Evolutionary conservation across 2,888 invertebrate genomes (phyloP).

Genomic region (Pecten maximus): DNA sequence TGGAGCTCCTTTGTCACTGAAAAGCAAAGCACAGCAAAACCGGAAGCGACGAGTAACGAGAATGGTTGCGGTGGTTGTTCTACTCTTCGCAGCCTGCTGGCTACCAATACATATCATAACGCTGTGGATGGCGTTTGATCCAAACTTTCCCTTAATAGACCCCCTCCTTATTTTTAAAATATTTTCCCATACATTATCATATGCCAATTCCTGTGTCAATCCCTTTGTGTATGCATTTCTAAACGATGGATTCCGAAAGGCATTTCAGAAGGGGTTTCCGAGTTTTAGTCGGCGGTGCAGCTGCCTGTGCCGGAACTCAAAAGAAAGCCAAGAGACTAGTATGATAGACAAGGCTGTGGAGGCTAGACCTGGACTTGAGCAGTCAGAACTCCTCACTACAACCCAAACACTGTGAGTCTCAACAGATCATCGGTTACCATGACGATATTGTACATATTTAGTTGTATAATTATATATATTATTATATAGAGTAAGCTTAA

Average conservation of each 20-base stretch:
- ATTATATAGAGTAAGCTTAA: not conserved
- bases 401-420: constrained; percentile 8
- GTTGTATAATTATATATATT: no score
- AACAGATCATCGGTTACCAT: not conserved
- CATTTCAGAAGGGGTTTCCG: constrained; percentile 72
- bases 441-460: not conserved
- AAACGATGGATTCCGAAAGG: constrained; percentile 78
- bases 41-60: constrained; percentile 70
- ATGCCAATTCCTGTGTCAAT: constrained; percentile 78
- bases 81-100: constrained; percentile 77
- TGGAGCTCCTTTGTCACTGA: not conserved
- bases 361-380: constrained; percentile 50
- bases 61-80: constrained; percentile 76
- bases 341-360: constrained; percentile 56
- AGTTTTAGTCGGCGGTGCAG: constrained; percentile 57
- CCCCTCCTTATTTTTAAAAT: constrained; percentile 67
- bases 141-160: constrained; percentile 66
- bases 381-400: constrained; percentile 33
- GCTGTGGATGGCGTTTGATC: constrained; percentile 67
- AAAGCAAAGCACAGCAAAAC: constrained; percentile 52
- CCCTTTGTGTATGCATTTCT: constrained; percentile 78
- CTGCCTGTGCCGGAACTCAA: constrained; percentile 40
- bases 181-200: constrained; percentile 76
- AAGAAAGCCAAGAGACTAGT: constrained; percentile 47
- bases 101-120: constrained; percentile 76